Base-by-base conservation (phyloP, 2,888 invertebrate species). In the Noctua comes region DNA sequence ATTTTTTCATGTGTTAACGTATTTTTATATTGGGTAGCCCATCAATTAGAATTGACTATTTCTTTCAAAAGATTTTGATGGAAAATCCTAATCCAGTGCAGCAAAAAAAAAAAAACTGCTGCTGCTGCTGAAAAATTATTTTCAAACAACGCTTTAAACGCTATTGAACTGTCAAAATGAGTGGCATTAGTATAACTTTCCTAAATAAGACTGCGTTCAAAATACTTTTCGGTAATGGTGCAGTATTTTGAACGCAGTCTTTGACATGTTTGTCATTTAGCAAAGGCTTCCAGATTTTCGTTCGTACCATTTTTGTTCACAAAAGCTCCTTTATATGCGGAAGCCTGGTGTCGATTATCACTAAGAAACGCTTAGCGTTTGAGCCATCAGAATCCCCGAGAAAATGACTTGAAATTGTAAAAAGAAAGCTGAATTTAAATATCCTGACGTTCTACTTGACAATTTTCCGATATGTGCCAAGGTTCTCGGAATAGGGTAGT, bases 311-410 rank as follows among this genome's bases (percentile, higher is more conserved):
- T 65, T 80, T 57, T 3, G 40, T 54, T 40, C n/a, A 51, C 21
- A 43, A 74, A 24, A 48, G 31, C 40, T 1, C 16, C 4, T 62
- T 51, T 27, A 43, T 13, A 65, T 51, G 7, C n/a, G 36, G 51
- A 70, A 66, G 8, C 13, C 31, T 21, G 21, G 70, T 80, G 69
- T 80, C 66, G 27, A 59, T 66, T 83, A 66, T 80, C 43, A 83
- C 69, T 59, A 70, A 66, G 36, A 65, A 83, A 59, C 36, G 43
- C 36, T 83, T 70, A 83, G 69, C 36, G 36, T 83, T 83, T 70
- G 46, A 83, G 77, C 66, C 66, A 66, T 70, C 48, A 70, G 51
- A 43, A 76, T 21, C 43, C 13, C 2, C 59, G 4, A 54, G 62
- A 21, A 83, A 64, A 54, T 68, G 27, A 48, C 36, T 40, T 13